Base-by-base conservation (phyloP, 1,140 invertebrate genomes). In the Nebria ingens region DNA sequence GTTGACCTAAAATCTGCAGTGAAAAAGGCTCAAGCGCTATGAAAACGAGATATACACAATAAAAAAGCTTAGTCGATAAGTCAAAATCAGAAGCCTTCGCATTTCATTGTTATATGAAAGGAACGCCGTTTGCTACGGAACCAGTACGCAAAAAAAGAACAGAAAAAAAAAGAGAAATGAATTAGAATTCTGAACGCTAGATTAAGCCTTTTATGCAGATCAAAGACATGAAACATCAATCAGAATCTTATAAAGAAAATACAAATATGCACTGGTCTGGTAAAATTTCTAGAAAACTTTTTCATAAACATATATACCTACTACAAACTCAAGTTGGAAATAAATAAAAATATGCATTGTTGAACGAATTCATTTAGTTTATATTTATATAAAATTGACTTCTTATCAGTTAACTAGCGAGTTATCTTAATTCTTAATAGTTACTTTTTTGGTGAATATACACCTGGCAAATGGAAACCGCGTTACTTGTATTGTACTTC, bases 171-270 rank as follows among this genome's bases (percentile, higher is more conserved):
- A n/a, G n/a, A 45, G 17, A 45, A 45, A 45, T 45, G 40, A 45
- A 45, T 45, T 45, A 17, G 40, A 45, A 12, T 45, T 45, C 17
- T 45, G 40, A 45, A 45, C 40, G 40, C 9, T 45, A 45, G 40
- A 45, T 45, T 45, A 45, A 45, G 40, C 40, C 40, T 45, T 45
- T 45, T 45, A 45, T 45, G 40, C 17, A 45, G 40, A 45, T 45
- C 40, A 45, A 45, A 45, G 40, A 45, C 40, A 17, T 45, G 17
- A 45, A 45, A 45, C 40, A 45, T 45, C 40, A 45, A 45, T 45
- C 40, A 45, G 40, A 45, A 11, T 45, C 40, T 45, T 45, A n/a
- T n/a, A 12, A 45, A 17, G 40, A 45, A 45, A 45, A 45, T 17
- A 45, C 17, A 17, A 45, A 45, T 45, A 45, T 45, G 40, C 40